Conservation (phyloP, 1,140 invertebrate species). For the Eumaeus atala region DNA sequence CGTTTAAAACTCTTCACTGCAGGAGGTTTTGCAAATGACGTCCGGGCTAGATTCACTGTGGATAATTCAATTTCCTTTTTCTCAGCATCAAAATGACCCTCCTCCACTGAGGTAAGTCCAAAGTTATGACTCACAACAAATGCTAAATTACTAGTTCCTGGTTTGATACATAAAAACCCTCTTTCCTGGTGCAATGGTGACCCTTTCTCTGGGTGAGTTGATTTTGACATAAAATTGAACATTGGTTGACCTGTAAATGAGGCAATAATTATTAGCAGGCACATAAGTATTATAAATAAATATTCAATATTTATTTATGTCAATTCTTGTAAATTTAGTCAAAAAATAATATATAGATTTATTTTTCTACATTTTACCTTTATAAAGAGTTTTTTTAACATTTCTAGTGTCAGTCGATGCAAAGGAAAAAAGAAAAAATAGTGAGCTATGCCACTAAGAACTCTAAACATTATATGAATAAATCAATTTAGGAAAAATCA, state of each 20-base stretch:
- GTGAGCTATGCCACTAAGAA: too few species aligned
- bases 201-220: slow-evolving; percentile 73
- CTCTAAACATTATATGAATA: too few species aligned
- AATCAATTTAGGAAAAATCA: too few species aligned
- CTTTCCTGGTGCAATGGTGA: slow-evolving; percentile 79
- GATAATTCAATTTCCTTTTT: slow-evolving; percentile 59
- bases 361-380: too few species aligned
- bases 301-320: too few species aligned
- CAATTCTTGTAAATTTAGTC: too few species aligned
- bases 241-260: slow-evolving; percentile 76
- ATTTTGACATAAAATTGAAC: slow-evolving; percentile 75
- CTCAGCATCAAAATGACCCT: slow-evolving; percentile 65
- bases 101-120: slow-evolving; percentile 76
- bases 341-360: too few species aligned
- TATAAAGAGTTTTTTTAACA: too few species aligned
- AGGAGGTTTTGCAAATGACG: slow-evolving; percentile 74
- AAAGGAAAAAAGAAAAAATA: too few species aligned
- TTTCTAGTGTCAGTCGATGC: too few species aligned
- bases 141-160: slow-evolving; percentile 74
- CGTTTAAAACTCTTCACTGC: slow-evolving; percentile 68
- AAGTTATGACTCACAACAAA: slow-evolving; percentile 79
- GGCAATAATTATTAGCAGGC: slow-evolving; percentile 6
- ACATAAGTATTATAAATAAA: too few species aligned
- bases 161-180: slow-evolving; percentile 78
- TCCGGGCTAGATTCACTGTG: slow-evolving; percentile 68